Percentiles rank a stretch among this genome's conserved stretches.
phyloP scores from a whole-genome alignment of 2,113 vertebrate genomes.

The Amazona guildingii region DNA sequence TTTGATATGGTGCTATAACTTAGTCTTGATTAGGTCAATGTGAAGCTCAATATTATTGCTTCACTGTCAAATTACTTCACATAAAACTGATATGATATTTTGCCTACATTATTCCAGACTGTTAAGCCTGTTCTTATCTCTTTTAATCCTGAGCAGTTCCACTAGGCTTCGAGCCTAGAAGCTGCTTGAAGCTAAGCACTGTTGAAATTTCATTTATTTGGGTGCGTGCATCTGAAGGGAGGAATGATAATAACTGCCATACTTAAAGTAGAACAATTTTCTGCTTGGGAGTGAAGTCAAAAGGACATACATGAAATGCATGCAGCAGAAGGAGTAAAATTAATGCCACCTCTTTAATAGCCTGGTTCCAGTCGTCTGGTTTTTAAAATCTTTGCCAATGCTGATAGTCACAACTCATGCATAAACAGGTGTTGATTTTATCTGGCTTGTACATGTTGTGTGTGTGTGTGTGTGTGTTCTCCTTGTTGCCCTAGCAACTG shows the following conservation, averaged over 20 bases:
- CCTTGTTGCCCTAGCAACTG: slow-evolving; percentile 29
- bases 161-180: background rate
- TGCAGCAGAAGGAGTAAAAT: background rate
- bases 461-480: background rate
- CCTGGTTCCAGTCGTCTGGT: background rate
- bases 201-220: slow-evolving; percentile 31
- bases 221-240: background rate
- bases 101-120: background rate
- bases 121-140: background rate
- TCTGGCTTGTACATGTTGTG: background rate
- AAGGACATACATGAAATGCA: background rate
- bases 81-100: slow-evolving; percentile 4
- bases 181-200: background rate
- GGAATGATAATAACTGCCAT: background rate
- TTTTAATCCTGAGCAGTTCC: background rate
- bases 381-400: background rate
- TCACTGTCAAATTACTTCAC: background rate
- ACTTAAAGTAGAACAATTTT: slow-evolving; percentile 7
- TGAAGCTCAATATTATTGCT: background rate
- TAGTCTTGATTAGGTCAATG: background rate
- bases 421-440: slow-evolving; percentile 10
- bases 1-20: background rate
- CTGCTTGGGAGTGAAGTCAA: background rate
- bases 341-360: background rate
- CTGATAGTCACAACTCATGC: background rate